Conservation (phyloP, 2,113 vertebrate genomes). For the Smithornis capensis region DNA sequence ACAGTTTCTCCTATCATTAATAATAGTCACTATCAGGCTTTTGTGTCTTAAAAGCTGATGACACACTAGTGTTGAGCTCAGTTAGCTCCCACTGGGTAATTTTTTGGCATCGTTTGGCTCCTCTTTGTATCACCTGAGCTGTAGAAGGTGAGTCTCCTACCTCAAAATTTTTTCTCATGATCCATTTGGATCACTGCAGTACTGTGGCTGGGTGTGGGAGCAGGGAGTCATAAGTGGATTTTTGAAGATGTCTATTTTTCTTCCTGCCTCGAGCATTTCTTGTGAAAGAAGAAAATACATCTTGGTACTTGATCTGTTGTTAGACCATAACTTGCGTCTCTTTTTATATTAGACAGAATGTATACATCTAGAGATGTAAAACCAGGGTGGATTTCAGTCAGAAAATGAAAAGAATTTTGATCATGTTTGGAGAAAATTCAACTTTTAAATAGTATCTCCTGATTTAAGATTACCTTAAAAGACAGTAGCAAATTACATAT, state of each 20-base stretch:
- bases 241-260: background rate
- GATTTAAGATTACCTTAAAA: background rate
- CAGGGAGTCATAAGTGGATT: background rate
- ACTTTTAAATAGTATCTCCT: background rate
- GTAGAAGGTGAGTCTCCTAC: background rate
- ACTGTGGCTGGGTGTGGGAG: background rate
- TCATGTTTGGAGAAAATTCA: background rate
- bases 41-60: background rate
- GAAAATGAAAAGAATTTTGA: background rate
- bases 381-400: background rate
- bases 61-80: background rate
- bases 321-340: background rate
- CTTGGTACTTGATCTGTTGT: background rate
- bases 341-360: background rate
- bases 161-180: background rate
- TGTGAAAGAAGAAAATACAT: background rate
- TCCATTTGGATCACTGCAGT: background rate
- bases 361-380: background rate
- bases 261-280: background rate
- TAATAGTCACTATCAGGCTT: background rate
- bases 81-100: background rate
- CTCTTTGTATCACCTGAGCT: background rate
- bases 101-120: background rate
- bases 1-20: background rate
- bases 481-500: background rate